phyloP scores from a whole-genome alignment of 2,797 vertebrate species.

The Melanotaenia pygmaea region DNA sequence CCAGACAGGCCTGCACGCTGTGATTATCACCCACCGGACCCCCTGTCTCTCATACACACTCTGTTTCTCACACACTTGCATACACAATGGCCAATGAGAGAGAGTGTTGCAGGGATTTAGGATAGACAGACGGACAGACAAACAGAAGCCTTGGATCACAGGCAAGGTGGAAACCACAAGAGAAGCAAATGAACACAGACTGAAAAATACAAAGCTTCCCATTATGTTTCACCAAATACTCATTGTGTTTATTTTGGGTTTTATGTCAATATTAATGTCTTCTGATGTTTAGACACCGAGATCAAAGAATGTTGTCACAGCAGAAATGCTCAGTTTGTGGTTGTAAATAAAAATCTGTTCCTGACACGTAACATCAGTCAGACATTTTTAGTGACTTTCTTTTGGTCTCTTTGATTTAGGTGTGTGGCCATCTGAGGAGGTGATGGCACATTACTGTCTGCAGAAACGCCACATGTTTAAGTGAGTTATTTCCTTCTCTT shows the following conservation, averaged over 20 bases:
- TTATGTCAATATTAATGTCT: conserved; percentile 50
- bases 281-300: conserved; percentile 52
- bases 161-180: conserved; percentile 74
- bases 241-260: conserved; percentile 42
- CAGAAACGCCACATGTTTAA: conserved; percentile 92
- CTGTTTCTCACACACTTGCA: conserved; percentile 53
- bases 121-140: conserved; percentile 62
- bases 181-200: conserved; percentile 72
- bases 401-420: conserved; percentile 77
- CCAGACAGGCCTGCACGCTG: conserved; percentile 95
- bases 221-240: conserved; percentile 55
- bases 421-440: conserved; percentile 98
- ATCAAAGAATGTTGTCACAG: conserved; percentile 44
- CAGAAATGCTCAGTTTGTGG: conserved; percentile 17
- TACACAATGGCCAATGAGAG: conserved; percentile 63
- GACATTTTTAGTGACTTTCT: conserved; percentile 11
- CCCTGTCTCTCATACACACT: conserved; percentile 58
- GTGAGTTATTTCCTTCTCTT: conserved; percentile 81
- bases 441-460: conserved; percentile 96
- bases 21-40: conserved; percentile 98
- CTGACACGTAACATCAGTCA: conserved; percentile 10
- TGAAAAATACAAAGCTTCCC: conserved; percentile 65
- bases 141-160: conserved; percentile 76
- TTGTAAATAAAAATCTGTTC: conserved; percentile 19
- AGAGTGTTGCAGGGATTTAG: conserved; percentile 75